Conservation (phyloP, 2,113 vertebrate genomes). For the Ceratotherium simum region DNA sequence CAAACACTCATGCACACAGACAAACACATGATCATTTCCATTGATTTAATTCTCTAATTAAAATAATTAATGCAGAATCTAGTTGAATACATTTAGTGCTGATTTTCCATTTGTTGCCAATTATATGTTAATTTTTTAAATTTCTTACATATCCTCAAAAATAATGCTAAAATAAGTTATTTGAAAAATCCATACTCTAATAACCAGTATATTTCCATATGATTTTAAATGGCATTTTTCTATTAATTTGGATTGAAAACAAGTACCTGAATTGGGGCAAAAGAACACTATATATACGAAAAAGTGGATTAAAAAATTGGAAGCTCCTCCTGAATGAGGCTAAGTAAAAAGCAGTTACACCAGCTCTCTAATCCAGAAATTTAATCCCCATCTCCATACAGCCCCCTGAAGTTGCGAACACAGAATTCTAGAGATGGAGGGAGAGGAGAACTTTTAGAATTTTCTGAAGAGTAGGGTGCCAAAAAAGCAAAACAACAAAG, state of each 20-base stretch:
- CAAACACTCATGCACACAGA: not conserved
- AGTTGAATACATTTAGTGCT: conserved; percentile 69
- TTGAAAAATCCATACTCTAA: not conserved
- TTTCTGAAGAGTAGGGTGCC: not conserved
- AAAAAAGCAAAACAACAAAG: not conserved
- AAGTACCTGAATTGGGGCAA: not conserved
- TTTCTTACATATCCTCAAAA: not conserved
- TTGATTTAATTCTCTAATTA: conserved; percentile 64
- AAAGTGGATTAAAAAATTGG: not conserved
- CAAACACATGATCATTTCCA: conserved; percentile 58
- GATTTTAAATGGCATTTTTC: not conserved
- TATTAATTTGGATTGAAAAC: not conserved
- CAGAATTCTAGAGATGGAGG: not conserved
- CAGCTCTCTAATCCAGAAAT: not conserved
- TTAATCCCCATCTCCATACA: not conserved
- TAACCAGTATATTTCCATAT: not conserved
- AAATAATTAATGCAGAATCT: conserved; percentile 52
- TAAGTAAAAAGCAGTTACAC: not conserved
- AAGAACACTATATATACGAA: not conserved
- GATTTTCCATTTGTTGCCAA: conserved; percentile 66
- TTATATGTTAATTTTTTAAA: not conserved
- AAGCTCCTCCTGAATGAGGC: not conserved
- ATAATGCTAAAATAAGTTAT: not conserved
- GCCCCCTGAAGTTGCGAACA: not conserved
- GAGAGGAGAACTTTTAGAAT: not conserved